These are phyloP conservation scores for Scyliorhinus canicula DNA, from an alignment of 2,797 vertebrate genomes.

Conservation along the genomic window DNA sequence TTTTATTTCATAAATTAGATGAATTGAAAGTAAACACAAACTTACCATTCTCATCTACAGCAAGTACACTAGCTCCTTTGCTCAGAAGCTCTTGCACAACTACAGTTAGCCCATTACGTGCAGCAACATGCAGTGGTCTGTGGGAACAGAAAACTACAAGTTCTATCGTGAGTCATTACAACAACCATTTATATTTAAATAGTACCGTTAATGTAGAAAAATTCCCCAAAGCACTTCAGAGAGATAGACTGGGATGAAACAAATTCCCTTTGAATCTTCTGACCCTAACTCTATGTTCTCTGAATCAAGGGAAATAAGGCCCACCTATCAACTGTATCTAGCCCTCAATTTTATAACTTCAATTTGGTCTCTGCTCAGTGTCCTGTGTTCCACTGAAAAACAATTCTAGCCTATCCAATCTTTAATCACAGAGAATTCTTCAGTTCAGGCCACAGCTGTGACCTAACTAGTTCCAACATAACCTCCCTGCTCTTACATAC, in stretches of 20 bases:
- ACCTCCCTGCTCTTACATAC: no score
- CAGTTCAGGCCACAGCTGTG: neutral
- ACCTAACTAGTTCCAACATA: neutral
- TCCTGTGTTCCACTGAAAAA: neutral
- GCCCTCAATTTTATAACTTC: neutral
- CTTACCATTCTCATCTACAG: conserved; percentile 96
- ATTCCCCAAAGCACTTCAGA: neutral
- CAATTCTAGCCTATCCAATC: neutral
- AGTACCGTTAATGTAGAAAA: neutral
- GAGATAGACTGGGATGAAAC: neutral
- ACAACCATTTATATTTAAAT: neutral
- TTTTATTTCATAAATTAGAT: conserved; percentile 8
- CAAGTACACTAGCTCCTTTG: conserved; percentile 92
- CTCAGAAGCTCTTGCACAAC: conserved; percentile 93
- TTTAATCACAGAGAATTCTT: neutral
- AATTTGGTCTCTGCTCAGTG: no score
- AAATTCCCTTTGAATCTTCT: neutral
- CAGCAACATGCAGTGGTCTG: conserved; percentile 95
- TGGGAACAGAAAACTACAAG: neutral
- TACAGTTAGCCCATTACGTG: conserved; percentile 89
- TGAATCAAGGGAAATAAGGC: neutral
- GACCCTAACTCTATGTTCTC: neutral
- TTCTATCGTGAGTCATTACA: neutral
- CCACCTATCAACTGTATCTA: no score
- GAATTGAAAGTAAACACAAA: conserved; percentile 36